Conservation (phyloP, 2,797 vertebrate genomes). For the Danio kyathit region DNA sequence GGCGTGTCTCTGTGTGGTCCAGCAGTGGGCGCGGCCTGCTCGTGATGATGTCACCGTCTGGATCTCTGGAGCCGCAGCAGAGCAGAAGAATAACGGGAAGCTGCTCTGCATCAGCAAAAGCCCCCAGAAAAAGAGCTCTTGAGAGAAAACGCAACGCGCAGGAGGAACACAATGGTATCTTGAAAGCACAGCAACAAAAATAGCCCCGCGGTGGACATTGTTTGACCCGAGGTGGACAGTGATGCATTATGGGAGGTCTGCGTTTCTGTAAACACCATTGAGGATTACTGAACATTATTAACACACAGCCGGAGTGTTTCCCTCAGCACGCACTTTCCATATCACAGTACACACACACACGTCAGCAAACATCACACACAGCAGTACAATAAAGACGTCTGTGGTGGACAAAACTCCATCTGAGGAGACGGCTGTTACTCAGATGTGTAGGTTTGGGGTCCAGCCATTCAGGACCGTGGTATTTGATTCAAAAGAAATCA, state of each 20-base stretch:
- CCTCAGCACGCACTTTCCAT: slow-evolving; percentile 65
- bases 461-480: too few species aligned
- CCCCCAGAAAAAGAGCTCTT: slow-evolving; percentile 67
- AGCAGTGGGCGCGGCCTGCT: too few species aligned
- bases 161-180: slow-evolving; percentile 82
- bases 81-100: slow-evolving; percentile 84
- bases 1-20: too few species aligned
- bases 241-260: slow-evolving; percentile 24
- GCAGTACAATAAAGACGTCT: too few species aligned
- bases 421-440: too few species aligned
- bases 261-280: slow-evolving; percentile 65
- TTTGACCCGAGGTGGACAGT: slow-evolving; percentile 64
- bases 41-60: slow-evolving; percentile 56
- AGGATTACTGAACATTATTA: slow-evolving; percentile 40
- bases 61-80: slow-evolving; percentile 75
- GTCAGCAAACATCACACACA: too few species aligned
- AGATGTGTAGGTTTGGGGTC: too few species aligned
- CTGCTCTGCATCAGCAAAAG: slow-evolving; percentile 77
- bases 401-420: too few species aligned
- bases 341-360: slow-evolving; percentile 8
- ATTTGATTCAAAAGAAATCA: too few species aligned
- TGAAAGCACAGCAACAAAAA: slow-evolving; percentile 81
- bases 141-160: slow-evolving; percentile 60
- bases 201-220: slow-evolving; percentile 69
- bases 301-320: slow-evolving; percentile 63